Base-by-base conservation (phyloP, 2,888 invertebrate species). In the Sarcophaga subvicina region DNA sequence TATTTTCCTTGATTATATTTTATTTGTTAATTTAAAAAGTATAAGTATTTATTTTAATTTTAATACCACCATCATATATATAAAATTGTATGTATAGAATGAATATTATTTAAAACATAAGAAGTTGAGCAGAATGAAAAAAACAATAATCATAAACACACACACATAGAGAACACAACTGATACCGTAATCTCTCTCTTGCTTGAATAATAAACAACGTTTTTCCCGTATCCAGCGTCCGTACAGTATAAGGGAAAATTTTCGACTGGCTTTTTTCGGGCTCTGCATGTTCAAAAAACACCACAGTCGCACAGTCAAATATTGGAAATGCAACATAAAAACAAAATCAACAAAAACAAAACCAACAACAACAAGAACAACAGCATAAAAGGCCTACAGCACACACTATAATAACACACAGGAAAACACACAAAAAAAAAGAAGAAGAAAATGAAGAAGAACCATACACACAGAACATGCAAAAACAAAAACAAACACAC, bases 221-320 rank as follows among this genome's bases (percentile, higher is more conserved):
- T 84, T 72, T 82, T 84, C 37, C 86, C 70, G 84, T 83, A 89
- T 89, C 89, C 89, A 91, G 90, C 92, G 92, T 92, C 92, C 92
- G 92, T 91, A 91, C 91, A 91, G 91, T 91, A 90, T 91, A 90
- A 93, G 92, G 92, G 92, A 93, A 93, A 93, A 92, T 92, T 91
- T 90, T 91, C 90, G 91, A 91, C 90, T 91, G 91, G 89, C 90
- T 80, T 71, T 84, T 83, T 83, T 84, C 70, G 75, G 84, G 84
- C 84, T 87, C 84, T 87, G 79, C 81, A 84, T 87, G 75, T 84
- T 89, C 85, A 88, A 83, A 87, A 86, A 85, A 86, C 37, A 37
- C 37, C 37, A 37, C 37, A 37, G 37, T 10, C 84, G 84, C 79
- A 81, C 78, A 75, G 77, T 63, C 77, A 83, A 80, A 80, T 76